phyloP scores from a whole-genome alignment of 2,888 invertebrate species.

The Ophion costatus region DNA sequence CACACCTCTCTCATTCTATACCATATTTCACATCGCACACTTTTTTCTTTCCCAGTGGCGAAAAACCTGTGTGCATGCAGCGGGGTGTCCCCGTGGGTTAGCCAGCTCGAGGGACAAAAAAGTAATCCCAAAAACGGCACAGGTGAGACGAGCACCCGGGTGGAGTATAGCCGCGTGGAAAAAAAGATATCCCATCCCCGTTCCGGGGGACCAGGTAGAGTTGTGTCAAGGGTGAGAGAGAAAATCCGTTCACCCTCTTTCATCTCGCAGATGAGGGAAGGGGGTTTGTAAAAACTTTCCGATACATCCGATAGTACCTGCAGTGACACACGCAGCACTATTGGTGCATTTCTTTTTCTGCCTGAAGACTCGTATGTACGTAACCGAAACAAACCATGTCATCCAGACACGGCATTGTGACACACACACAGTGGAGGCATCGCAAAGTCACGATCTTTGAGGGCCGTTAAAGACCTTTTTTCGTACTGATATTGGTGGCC shows the following conservation, averaged over 20 bases:
- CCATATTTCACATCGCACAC: conserved; percentile 63
- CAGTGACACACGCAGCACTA: neutral
- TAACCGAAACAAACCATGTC: conserved; percentile 36
- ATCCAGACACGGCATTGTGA: conserved; percentile 32
- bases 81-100: conserved; percentile 73
- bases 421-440: conserved; percentile 49
- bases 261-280: conserved; percentile 31
- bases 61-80: conserved; percentile 69
- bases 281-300: conserved; percentile 45
- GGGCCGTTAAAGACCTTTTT: conserved; percentile 13
- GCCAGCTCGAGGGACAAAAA: conserved; percentile 75
- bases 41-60: conserved; percentile 58
- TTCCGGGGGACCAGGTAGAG: conserved; percentile 61
- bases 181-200: conserved; percentile 63
- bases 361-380: conserved; percentile 30
- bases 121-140: conserved; percentile 81
- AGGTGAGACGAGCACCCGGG: conserved; percentile 76
- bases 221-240: conserved; percentile 56
- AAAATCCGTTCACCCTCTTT: conserved; percentile 58
- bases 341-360: conserved; percentile 27
- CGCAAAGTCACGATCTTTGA: conserved; percentile 69
- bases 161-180: conserved; percentile 67
- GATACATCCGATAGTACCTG: conserved; percentile 60
- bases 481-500: conserved; percentile 3
- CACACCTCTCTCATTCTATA: conserved; percentile 9